A percentile compares a stretch with the other conserved stretches of the same genome.
phyloP scores from a whole-genome alignment of 2,888 invertebrate genomes.

The Epinotia nisella region DNA sequence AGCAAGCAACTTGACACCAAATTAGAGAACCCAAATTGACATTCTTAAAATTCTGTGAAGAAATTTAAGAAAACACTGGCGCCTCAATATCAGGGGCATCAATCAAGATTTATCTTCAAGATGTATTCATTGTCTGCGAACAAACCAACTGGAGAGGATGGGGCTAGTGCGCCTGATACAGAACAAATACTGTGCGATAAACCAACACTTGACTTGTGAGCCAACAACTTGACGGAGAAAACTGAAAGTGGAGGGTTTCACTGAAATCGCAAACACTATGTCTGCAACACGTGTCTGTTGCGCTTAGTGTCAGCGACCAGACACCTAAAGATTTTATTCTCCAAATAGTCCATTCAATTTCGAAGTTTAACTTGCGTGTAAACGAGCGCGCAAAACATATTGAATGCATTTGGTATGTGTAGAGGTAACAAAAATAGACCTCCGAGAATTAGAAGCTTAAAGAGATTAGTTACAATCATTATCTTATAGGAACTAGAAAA shows the following conservation, averaged over 20 bases:
- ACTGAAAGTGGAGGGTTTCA: constrained; percentile 45
- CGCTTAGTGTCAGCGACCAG: neutral
- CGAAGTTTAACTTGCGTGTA: neutral
- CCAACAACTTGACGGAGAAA: constrained; percentile 47
- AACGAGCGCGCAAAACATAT: neutral
- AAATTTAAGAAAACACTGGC: constrained; percentile 20
- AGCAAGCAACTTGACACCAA: constrained; percentile 11
- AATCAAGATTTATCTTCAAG: constrained; percentile 23
- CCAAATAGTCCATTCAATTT: too few species aligned
- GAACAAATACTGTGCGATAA: constrained; percentile 34
- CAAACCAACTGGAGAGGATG: constrained; percentile 33
- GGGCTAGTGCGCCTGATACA: constrained; percentile 34
- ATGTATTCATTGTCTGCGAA: constrained; percentile 32
- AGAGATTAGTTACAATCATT: constrained; percentile 12
- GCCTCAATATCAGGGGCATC: constrained; percentile 11
- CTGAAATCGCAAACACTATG: constrained; percentile 36
- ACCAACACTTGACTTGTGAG: constrained; percentile 37
- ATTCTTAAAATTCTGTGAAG: constrained; percentile 4
- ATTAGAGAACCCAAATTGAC: constrained; percentile 9
- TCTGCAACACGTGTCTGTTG: neutral
- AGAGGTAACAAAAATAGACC: neutral
- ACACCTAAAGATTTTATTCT: neutral
- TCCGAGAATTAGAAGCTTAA: neutral
- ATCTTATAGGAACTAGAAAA: neutral
- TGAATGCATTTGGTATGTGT: neutral